Evolutionary conservation across 2,113 vertebrate genomes (phyloP), one percentile per base, ranked within the genome.

Genomic region (Halichoerus grypus): DNA sequence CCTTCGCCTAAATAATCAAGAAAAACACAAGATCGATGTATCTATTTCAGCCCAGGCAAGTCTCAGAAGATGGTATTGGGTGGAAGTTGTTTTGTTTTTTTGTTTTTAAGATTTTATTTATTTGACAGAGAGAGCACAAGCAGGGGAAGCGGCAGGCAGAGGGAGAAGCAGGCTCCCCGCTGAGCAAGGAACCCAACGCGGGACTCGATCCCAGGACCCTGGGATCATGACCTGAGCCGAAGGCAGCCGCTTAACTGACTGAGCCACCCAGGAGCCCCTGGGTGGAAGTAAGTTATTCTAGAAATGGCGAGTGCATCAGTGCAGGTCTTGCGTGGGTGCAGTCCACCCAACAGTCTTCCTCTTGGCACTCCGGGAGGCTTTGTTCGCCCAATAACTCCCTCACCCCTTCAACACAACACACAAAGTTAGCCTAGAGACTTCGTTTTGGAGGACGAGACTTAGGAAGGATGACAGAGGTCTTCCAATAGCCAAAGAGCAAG

Each of bases 1-100:
- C 24, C n/a, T 82, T 59, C 83, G 33, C 88, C 97, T 98, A 87
- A 65, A 39, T 55, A 96, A 93, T 90, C 81, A 13, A 53, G 33
- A 76, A 92, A 92, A 94, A 77, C 9, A 65, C 77, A 96, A 96
- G 24, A 77, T 2, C 4, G 26, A 31, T 69, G 1, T 81, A 33
- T 88, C 22, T 28, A 63, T 63, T 74, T 95, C 18, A 46, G 21
- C 16, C 26, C 4, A 36, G 24, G 4, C 0, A 65, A 55, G 22
- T 61, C 61, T 91, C 31, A 77, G 63, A 93, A 87, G 31, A 90
- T 31, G 26, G 9, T 36, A 81, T 3, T 33, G 16, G 51, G 36
- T 91, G 13, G 85, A 83, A 88, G 8, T 53, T 7, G 46, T 46
- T 46, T 46, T 46, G 46, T 46, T 46, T 46, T 46, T 46, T 46